Evolutionary conservation across 1,140 invertebrate genomes (phyloP).

Genomic region (Rhagoletis pomonella): DNA sequence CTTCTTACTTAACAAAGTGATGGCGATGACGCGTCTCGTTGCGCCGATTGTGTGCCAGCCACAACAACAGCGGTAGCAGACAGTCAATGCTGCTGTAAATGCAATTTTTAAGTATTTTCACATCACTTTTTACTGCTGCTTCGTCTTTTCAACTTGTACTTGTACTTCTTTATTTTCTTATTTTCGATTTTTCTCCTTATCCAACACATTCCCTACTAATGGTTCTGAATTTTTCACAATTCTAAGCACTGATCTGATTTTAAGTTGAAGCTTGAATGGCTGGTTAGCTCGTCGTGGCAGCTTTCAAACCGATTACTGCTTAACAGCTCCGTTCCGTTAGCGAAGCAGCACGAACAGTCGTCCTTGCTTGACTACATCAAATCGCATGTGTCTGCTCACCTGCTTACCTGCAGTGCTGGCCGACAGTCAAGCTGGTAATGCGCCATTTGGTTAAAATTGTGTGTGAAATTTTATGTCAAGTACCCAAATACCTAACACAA

Average conservation of each 20-base stretch:
- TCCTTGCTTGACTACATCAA: neutral
- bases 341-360: neutral
- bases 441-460: conserved; percentile 73
- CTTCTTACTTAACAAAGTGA: conserved; percentile 24
- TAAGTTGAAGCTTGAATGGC: conserved; percentile 46
- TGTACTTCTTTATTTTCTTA: neutral
- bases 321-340: too few species aligned
- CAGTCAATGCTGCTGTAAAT: conserved; percentile 49
- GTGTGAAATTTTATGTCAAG: conserved; percentile 74
- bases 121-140: too few species aligned
- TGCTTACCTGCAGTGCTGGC: neutral
- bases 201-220: neutral
- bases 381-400: neutral
- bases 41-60: neutral
- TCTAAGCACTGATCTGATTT: conserved; percentile 24
- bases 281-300: conserved; percentile 23
- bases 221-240: neutral
- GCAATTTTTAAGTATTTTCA: conserved; percentile 35
- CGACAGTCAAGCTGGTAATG: conserved; percentile 69
- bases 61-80: neutral
- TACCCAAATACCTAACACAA: conserved; percentile 60
- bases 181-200: neutral
- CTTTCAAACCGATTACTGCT: neutral
- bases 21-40: neutral
- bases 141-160: neutral